These are phyloP conservation scores for Sapayoa aenigma DNA, from an alignment of 2,113 vertebrate species.

Conservation along the genomic window DNA sequence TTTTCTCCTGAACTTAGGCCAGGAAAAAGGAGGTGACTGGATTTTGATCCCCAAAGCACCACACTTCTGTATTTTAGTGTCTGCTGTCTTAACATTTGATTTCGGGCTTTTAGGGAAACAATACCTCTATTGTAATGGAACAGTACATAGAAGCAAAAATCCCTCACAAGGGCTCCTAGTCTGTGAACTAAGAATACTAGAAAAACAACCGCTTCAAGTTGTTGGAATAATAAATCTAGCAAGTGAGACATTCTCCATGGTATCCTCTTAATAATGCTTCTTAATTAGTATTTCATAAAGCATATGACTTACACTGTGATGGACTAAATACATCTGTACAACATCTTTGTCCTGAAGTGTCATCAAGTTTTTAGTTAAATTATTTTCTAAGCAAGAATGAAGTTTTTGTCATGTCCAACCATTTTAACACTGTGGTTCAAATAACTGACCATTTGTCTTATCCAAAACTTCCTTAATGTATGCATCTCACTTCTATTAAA, in stretches of 20 bases:
- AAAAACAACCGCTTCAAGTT: neutral
- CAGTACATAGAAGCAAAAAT: neutral
- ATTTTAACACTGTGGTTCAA: neutral
- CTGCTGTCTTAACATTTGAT: neutral
- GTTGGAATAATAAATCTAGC: neutral
- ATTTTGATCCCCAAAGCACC: too few relatives aligned
- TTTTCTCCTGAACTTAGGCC: too few relatives aligned
- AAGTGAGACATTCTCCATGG: neutral
- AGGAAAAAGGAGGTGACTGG: too few relatives aligned
- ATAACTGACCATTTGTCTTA: neutral
- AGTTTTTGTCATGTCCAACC: neutral
- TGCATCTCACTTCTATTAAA: neutral
- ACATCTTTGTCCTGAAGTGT: neutral
- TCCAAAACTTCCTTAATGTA: neutral
- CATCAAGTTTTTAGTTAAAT: neutral
- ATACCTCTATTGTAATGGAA: neutral
- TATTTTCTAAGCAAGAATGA: neutral
- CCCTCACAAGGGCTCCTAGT: neutral
- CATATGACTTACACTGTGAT: neutral
- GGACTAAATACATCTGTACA: neutral
- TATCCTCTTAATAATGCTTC: neutral
- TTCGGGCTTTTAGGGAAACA: neutral
- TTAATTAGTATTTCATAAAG: neutral
- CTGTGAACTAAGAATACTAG: neutral
- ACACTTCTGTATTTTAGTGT: neutral